Base-by-base conservation (phyloP, 53 echinoderm and acorn worm genomes). In the Arbacia lixula region DNA sequence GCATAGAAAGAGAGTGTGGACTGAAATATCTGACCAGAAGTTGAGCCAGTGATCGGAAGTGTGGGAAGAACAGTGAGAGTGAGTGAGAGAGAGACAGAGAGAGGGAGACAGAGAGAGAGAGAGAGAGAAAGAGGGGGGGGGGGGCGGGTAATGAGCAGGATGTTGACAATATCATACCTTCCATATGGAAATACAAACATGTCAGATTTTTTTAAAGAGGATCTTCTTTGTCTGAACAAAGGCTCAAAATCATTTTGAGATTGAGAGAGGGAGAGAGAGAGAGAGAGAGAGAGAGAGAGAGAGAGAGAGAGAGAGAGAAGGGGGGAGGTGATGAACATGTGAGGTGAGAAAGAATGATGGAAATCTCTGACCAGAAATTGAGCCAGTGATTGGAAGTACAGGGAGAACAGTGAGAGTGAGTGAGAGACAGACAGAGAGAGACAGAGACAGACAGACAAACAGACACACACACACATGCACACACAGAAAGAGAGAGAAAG, bases 331-430 rank as follows among this genome's bases (percentile, higher is more conserved):
- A 12, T 65, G 35, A n/a, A n/a, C n/a, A n/a, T n/a, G n/a, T n/a
- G n/a, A n/a, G n/a, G n/a, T n/a, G n/a, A n/a, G n/a, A n/a, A n/a
- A n/a, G n/a, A n/a, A n/a, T n/a, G 42, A 71, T 42, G 29, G 14
- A 49, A 49, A 71, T 12, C 6, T 46, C 14, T 71, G 71, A 71
- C 46, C 71, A 68, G 36, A 68, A 68, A 43, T 49, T 29, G 41
- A 71, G 71, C 46, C 38, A 43, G 50, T 26, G 2, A 6, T 46
- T 41, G 71, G 71, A 71, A 71, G 71, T 46, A 17, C 6, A 43
- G 71, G 71, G 43, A 71, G 71, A 43, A 41, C 29, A 71, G 71
- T 26, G 71, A 46, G 41, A 29, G 50, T 6, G 71, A 71, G 49
- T 25, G 41, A 43, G 26, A 71, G 46, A 22, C 10, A 67, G 26